Evolutionary conservation across 2,888 invertebrate species (phyloP).

Genomic region (Brenthis ino): DNA sequence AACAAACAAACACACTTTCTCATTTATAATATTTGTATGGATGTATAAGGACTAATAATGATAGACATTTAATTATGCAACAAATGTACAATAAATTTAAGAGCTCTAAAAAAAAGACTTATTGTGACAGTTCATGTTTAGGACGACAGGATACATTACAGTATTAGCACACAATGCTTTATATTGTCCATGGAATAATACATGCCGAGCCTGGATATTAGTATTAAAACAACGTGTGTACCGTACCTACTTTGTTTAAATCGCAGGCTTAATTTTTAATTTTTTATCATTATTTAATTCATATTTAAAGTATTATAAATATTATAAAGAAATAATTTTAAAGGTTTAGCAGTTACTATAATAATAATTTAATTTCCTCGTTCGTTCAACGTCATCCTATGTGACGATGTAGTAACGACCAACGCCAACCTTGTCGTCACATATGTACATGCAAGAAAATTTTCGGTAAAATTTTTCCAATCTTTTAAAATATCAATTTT

Average conservation of each 20-base stretch:
- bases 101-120: slow-evolving; percentile 24
- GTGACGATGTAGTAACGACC: too few species aligned
- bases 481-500: too few species aligned
- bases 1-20: too few species aligned
- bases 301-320: not conserved
- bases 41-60: not conserved
- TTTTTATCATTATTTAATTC: not conserved
- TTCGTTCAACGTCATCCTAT: too few species aligned
- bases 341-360: too few species aligned
- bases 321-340: too few species aligned
- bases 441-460: too few species aligned
- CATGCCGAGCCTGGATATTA: slow-evolving; percentile 38
- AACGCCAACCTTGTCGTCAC: too few species aligned
- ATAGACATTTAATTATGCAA: not conserved
- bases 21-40: too few species aligned
- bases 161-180: slow-evolving; percentile 48
- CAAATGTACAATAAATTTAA: not conserved
- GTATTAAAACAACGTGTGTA: slow-evolving; percentile 37
- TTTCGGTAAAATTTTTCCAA: too few species aligned
- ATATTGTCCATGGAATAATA: slow-evolving; percentile 43
- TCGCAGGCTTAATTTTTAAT: too few species aligned
- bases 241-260: slow-evolving; percentile 1
- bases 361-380: too few species aligned
- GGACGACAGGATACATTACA: slow-evolving; percentile 29
- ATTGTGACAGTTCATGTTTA: slow-evolving; percentile 25